These are phyloP conservation scores for Coelogynopora nodosa DNA, from an alignment of 2,888 invertebrate species.

Conservation along the genomic window DNA sequence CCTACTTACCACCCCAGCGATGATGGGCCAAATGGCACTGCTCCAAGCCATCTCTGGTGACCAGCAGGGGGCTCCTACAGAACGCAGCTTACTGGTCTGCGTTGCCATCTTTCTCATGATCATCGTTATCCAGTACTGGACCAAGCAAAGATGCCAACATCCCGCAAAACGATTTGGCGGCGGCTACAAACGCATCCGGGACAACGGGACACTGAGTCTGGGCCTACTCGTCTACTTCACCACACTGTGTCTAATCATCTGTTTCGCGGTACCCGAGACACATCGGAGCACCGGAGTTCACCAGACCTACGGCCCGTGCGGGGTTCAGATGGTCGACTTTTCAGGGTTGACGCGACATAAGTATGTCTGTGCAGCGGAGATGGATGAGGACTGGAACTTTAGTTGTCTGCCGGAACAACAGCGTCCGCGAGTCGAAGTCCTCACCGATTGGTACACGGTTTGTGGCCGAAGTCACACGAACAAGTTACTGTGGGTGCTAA, in stretches of 20 bases:
- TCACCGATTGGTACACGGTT: conserved; percentile 33
- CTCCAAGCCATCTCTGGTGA: conserved; percentile 39
- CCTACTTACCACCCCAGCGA: conserved; percentile 31
- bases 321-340: conserved; percentile 19
- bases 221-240: conserved; percentile 33
- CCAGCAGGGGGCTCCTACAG: conserved; percentile 38
- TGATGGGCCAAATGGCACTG: conserved; percentile 42
- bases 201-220: not conserved
- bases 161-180: not conserved
- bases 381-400: conserved; percentile 39
- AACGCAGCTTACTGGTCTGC: not conserved
- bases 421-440: not conserved
- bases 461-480: conserved; percentile 32
- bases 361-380: conserved; percentile 31
- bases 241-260: not conserved
- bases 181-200: not conserved
- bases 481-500: not conserved
- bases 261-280: conserved; percentile 29
- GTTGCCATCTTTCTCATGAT: conserved; percentile 32
- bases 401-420: not conserved
- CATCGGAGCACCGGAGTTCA: conserved; percentile 40
- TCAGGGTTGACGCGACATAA: conserved; percentile 19
- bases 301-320: conserved; percentile 43
- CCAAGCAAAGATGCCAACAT: not conserved
- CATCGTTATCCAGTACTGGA: conserved; percentile 32